phyloP scores from a whole-genome alignment of 2,113 vertebrate genomes.

The Albula goreensis region DNA sequence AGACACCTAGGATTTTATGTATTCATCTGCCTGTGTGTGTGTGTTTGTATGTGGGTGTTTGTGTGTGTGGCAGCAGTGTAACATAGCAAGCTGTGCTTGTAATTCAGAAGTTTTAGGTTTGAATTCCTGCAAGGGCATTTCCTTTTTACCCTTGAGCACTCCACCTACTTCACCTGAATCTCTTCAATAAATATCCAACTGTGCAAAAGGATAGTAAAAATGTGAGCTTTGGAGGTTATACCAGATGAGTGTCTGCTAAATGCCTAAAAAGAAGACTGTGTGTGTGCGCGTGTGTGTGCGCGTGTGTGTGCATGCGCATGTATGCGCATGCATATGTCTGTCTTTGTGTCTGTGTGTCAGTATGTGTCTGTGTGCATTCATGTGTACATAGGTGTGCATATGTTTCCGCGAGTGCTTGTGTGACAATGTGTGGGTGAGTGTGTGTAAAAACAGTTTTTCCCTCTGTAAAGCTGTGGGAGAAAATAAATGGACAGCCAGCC shows the following conservation, averaged over 20 bases:
- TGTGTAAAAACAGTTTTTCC: not conserved
- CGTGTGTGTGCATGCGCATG: too few relatives aligned
- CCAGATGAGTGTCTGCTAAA: not conserved
- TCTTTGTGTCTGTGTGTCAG: not conserved
- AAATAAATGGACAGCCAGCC: not conserved
- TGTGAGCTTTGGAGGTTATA: too few relatives aligned
- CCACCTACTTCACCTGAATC: too few relatives aligned
- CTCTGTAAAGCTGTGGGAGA: not conserved
- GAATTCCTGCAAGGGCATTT: too few relatives aligned
- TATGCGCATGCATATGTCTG: not conserved
- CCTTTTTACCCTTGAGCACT: too few relatives aligned
- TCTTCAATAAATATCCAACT: too few relatives aligned
- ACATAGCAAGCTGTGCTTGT: not conserved
- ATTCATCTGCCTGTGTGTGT: conserved; percentile 4
- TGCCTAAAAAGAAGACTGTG: not conserved
- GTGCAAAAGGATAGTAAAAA: too few relatives aligned
- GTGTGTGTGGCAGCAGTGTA: not conserved
- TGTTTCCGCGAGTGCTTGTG: not conserved
- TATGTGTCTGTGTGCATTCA: too few relatives aligned
- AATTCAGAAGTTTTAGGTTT: not conserved
- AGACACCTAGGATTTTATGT: not conserved
- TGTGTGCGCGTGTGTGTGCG: not conserved
- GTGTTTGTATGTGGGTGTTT: not conserved
- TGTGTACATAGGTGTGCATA: too few relatives aligned
- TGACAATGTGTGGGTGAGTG: not conserved